Conservation (phyloP, 2,888 invertebrate genomes). For the Ormia ochracea region DNA sequence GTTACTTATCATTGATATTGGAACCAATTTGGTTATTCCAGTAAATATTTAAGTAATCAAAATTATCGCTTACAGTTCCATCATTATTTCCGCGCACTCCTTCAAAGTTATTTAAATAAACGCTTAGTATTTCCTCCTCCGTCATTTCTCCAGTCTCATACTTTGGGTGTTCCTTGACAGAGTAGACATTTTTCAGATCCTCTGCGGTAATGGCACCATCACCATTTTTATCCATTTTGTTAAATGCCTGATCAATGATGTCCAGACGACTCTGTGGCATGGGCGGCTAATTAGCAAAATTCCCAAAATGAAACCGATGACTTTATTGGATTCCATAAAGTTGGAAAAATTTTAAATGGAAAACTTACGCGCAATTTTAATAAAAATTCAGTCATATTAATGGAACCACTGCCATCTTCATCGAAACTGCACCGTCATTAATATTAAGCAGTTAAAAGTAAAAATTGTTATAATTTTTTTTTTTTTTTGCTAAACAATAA, state of each 20-base stretch:
- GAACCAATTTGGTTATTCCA: no score
- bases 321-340: neutral
- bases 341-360: neutral
- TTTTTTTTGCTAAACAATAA: neutral
- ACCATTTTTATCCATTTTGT: conserved; percentile 90
- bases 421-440: conserved; percentile 81
- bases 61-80: conserved; percentile 80
- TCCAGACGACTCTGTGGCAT: conserved; percentile 85
- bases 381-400: conserved; percentile 94
- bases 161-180: conserved; percentile 88
- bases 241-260: conserved; percentile 88
- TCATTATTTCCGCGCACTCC: conserved; percentile 81
- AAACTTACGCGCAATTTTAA: conserved; percentile 85
- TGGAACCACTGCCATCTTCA: conserved; percentile 86
- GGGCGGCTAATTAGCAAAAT: conserved; percentile 83
- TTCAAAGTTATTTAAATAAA: conserved; percentile 91
- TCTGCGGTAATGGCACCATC: conserved; percentile 88
- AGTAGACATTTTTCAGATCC: conserved; percentile 87
- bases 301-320: neutral
- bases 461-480: conserved; percentile 9
- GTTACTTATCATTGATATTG: no score
- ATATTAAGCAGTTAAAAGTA: neutral
- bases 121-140: conserved; percentile 86
- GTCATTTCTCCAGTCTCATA: conserved; percentile 91
- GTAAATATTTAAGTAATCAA: neutral